Percentiles rank a stretch among this genome's conserved stretches.
These are phyloP conservation scores for Netelia virgata DNA, from an alignment of 2,888 invertebrate species.

Conservation along the genomic window DNA sequence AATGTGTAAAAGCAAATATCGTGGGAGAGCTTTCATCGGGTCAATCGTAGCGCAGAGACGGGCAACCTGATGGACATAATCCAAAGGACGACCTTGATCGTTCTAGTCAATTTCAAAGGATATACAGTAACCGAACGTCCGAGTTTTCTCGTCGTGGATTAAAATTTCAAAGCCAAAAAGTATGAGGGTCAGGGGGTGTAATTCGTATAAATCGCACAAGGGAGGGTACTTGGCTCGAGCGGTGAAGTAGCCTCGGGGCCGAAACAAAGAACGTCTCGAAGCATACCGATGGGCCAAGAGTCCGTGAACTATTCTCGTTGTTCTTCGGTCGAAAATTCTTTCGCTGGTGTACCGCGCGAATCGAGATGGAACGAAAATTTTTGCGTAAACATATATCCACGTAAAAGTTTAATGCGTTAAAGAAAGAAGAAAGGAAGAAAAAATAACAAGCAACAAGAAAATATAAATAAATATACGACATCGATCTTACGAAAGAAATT, in stretches of 20 bases:
- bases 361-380: background rate
- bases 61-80: background rate
- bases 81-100: background rate
- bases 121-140: background rate
- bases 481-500: background rate
- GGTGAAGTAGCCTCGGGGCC: too few species aligned
- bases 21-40: background rate
- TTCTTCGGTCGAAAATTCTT: background rate
- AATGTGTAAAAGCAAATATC: too few species aligned
- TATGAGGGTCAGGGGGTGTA: background rate
- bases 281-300: background rate
- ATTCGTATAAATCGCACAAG: background rate
- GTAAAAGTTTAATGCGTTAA: background rate
- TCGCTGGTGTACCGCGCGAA: background rate
- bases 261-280: too few species aligned
- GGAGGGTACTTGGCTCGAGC: background rate
- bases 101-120: conserved; percentile 30
- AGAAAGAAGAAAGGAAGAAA: background rate
- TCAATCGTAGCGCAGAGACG: background rate
- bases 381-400: background rate
- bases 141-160: conserved; percentile 18
- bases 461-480: background rate
- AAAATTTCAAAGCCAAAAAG: conserved; percentile 22
- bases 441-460: too few species aligned
- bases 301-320: background rate